phyloP scores from a whole-genome alignment of 2,113 vertebrate genomes.

The Osmerus eperlanus region DNA sequence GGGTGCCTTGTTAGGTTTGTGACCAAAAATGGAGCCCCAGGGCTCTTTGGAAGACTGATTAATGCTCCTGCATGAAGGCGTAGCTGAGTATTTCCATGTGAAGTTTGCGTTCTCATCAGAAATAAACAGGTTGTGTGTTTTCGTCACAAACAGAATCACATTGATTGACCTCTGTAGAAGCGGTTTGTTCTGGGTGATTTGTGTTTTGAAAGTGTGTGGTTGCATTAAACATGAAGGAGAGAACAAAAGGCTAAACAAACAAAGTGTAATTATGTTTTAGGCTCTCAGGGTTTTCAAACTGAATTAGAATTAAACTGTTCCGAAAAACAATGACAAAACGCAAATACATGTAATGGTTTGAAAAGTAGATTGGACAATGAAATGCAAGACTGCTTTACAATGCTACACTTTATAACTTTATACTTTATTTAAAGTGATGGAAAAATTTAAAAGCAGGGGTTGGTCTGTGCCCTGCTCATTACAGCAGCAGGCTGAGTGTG shows the following conservation, averaged over 20 bases:
- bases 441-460: no score
- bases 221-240: slow-evolving; percentile 9
- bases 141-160: background rate
- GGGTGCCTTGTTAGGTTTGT: background rate
- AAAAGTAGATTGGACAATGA: background rate
- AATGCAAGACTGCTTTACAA: background rate
- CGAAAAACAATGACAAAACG: no score
- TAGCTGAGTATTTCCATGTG: background rate
- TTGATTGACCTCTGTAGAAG: slow-evolving; percentile 1
- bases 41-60: background rate
- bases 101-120: background rate
- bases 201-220: background rate
- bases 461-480: background rate
- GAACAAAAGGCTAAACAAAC: slow-evolving; percentile 4
- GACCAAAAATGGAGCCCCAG: background rate
- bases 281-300: background rate
- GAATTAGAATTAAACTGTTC: no score
- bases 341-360: background rate
- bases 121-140: background rate
- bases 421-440: no score
- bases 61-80: background rate
- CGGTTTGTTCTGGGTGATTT: background rate
- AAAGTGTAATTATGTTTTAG: background rate
- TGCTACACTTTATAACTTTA: no score
- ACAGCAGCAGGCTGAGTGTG: no score